Percentiles rank a stretch among this genome's conserved stretches.
Conservation (phyloP, 2,797 vertebrate genomes). For the Chiroxiphia lanceolata region DNA sequence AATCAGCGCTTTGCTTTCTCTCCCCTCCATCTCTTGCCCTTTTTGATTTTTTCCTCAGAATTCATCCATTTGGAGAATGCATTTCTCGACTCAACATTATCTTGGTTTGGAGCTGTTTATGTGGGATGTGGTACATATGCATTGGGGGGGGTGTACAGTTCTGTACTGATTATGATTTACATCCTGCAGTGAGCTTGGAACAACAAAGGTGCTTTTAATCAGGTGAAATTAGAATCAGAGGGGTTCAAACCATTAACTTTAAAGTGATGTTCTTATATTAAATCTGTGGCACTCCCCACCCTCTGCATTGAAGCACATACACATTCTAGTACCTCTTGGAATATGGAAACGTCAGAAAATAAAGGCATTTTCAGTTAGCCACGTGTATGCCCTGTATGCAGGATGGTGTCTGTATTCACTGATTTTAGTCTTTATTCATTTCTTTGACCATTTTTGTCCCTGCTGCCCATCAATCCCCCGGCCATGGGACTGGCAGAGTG, state of each 20-base stretch:
- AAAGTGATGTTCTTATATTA: not conserved
- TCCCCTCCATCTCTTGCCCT: not conserved
- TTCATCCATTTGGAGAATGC: too few relatives aligned
- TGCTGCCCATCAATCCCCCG: not conserved
- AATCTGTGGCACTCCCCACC: not conserved
- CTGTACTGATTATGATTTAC: not conserved
- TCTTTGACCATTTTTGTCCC: not conserved
- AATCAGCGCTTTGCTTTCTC: not conserved
- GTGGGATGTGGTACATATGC: too few relatives aligned
- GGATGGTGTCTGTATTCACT: not conserved
- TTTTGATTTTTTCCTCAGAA: not conserved
- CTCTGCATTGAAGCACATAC: not conserved
- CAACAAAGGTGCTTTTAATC: not conserved
- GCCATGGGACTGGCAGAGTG: not conserved
- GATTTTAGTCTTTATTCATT: not conserved
- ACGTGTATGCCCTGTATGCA: fast-evolving
- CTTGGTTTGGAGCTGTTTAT: not conserved
- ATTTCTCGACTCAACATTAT: not conserved
- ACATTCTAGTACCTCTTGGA: not conserved
- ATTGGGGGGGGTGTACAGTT: fast-evolving
- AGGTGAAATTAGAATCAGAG: not conserved
- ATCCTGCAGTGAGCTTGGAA: not conserved
- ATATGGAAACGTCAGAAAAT: not conserved
- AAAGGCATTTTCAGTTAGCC: not conserved
- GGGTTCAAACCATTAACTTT: not conserved